Conservation (phyloP, 2,888 invertebrate species). For the Bombyx huttoni region DNA sequence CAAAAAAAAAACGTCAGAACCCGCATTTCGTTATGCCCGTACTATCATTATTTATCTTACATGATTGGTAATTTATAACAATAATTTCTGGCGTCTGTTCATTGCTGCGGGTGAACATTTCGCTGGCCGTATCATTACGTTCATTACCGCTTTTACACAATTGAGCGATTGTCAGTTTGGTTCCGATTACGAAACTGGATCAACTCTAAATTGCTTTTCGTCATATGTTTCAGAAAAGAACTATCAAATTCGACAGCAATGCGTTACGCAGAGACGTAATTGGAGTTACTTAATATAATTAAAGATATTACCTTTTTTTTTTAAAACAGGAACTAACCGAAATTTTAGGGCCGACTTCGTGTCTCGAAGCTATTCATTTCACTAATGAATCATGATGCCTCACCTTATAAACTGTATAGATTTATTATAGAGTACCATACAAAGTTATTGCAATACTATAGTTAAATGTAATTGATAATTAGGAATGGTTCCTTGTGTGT, state of each 20-base stretch:
- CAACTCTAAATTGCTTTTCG: conserved; percentile 58
- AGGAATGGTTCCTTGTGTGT: background rate
- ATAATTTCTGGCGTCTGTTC: conserved; percentile 9
- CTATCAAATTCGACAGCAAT: conserved; percentile 32
- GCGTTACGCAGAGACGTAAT: conserved; percentile 8
- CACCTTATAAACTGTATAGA: conserved; percentile 7
- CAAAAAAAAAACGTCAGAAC: background rate
- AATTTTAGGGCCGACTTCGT: conserved; percentile 22
- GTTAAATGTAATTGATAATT: background rate
- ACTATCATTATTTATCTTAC: background rate
- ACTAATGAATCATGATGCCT: conserved; percentile 36
- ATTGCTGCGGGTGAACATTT: conserved; percentile 25
- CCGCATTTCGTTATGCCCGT: background rate
- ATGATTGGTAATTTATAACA: background rate
- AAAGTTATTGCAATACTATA: background rate
- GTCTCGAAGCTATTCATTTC: conserved; percentile 36
- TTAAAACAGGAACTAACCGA: background rate
- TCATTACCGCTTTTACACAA: conserved; percentile 58
- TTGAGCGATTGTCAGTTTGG: conserved; percentile 52
- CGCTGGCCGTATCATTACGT: conserved; percentile 42
- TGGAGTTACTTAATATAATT: background rate
- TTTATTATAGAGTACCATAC: background rate
- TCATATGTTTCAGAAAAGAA: conserved; percentile 46
- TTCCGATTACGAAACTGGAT: conserved; percentile 54
- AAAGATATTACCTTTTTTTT: too few species aligned